Base-by-base conservation (phyloP, 1,140 invertebrate genomes). In the Drosophila ficusphila region DNA sequence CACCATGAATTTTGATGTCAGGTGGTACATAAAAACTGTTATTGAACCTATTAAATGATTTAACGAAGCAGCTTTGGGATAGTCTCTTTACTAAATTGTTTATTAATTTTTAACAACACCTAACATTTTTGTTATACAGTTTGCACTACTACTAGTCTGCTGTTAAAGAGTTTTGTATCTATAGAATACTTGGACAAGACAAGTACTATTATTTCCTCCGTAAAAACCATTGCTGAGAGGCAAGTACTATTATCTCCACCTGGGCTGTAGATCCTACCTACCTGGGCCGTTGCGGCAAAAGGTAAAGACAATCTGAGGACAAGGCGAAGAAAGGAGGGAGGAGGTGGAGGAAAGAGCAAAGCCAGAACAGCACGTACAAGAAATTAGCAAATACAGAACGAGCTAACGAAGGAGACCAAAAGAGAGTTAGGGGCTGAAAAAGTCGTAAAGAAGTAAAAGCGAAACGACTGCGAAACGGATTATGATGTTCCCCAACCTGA, bases 361-460 rank as follows among this genome's bases (percentile, higher is more conserved):
- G 65, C 68, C 74, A 86, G 72, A 86, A 85, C 57, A 88, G 76
- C 81, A 85, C 81, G 82, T 85, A 81, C 81, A 88, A 85, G 82
- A 85, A 85, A 85, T 85, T 88, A 85, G 81, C 81, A 85, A 85
- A 76, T 82, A 76, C 33, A 65, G 9, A 51, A 44, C 16, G 7
- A 47, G 16, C 41, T 9, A 21, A 31, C 21, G 60, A 57, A 31
- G 9, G 12, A 25, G 34, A 36, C 23, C 42, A 34, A 29, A 41
- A 44, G 27, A 65, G 42, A 34, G 31, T 29, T 25, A 29, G 51
- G 31, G 34, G 42, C 51, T 18, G 16, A 11, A 46, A 34, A 19
- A 51, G 47, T 73, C 68, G 56, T 54, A 73, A 74, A 76, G 67
- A 54, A 73, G 68, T 76, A 85, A 85, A 85, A 76, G 79, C 79